Conservation (phyloP, 1,140 invertebrate species). For the Drepana arcuata region DNA sequence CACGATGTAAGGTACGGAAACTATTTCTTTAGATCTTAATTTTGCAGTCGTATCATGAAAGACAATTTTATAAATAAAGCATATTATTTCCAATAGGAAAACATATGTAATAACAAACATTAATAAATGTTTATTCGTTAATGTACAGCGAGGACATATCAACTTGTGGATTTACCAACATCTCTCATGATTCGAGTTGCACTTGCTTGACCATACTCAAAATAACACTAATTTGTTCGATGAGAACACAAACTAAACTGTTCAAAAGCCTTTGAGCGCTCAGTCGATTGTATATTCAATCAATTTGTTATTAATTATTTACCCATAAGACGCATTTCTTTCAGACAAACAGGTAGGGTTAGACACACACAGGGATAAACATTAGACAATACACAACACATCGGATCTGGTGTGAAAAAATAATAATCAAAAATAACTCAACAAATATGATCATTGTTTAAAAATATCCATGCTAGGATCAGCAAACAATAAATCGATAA, state of each 20-base stretch:
- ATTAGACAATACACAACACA: slow-evolving; percentile 82
- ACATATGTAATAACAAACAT: no score
- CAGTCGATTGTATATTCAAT: slow-evolving; percentile 36
- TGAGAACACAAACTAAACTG: slow-evolving; percentile 67
- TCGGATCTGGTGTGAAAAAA: slow-evolving; percentile 71
- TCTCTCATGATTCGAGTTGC: slow-evolving; percentile 55
- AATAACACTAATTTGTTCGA: slow-evolving; percentile 28
- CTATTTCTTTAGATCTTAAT: slow-evolving; percentile 12
- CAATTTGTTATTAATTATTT: slow-evolving; percentile 29
- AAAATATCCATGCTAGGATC: slow-evolving; percentile 61
- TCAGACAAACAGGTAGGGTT: slow-evolving; percentile 73
- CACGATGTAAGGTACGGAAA: slow-evolving; percentile 14
- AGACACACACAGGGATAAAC: slow-evolving; percentile 81
- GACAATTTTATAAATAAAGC: slow-evolving; percentile 11
- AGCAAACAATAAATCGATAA: slow-evolving; percentile 52
- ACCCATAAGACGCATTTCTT: slow-evolving; percentile 52
- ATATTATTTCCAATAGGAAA: no score
- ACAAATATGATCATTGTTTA: slow-evolving; percentile 37
- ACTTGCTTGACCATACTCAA: slow-evolving; percentile 28
- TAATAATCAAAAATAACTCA: slow-evolving; percentile 40
- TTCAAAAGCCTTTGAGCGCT: slow-evolving; percentile 58
- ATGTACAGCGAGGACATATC: no score
- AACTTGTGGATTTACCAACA: no score
- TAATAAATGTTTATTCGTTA: no score
- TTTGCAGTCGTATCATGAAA: slow-evolving; percentile 46